phyloP scores from a whole-genome alignment of 1,140 invertebrate genomes.

The Belonocnema kinseyi region DNA sequence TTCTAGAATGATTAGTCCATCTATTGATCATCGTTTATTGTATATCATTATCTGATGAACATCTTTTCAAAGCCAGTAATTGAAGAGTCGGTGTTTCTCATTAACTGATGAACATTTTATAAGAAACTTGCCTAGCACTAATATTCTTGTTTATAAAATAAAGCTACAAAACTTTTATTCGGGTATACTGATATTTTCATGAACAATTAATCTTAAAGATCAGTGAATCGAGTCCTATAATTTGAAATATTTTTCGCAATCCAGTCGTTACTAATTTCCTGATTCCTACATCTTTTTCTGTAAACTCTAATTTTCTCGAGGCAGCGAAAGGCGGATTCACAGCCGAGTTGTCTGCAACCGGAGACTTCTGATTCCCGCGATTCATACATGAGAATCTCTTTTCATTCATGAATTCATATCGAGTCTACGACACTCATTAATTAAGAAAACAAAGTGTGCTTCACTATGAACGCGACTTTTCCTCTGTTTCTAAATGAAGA shows the following conservation, averaged over 20 bases:
- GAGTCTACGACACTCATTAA: slow-evolving; percentile 52
- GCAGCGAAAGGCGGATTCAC: slow-evolving; percentile 54
- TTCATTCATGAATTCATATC: slow-evolving; percentile 58
- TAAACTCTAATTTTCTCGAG: slow-evolving; percentile 23
- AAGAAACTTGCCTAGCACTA: neutral
- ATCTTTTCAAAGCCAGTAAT: neutral
- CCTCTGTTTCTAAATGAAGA: neutral
- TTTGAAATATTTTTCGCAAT: neutral
- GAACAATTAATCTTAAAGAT: too few relatives aligned
- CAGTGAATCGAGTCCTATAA: neutral
- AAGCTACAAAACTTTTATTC: too few relatives aligned
- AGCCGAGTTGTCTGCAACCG: slow-evolving; percentile 54
- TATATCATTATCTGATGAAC: neutral
- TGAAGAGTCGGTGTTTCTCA: neutral
- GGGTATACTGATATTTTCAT: too few relatives aligned
- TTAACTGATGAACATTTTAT: neutral
- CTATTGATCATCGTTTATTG: neutral
- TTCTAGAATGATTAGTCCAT: neutral
- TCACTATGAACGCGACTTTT: neutral
- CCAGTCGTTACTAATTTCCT: slow-evolving; percentile 2
- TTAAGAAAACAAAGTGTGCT: slow-evolving; percentile 40
- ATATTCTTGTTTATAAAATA: too few relatives aligned
- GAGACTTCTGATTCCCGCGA: slow-evolving; percentile 46
- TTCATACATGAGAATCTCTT: slow-evolving; percentile 55
- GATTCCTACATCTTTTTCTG: slow-evolving; percentile 10